Base-by-base conservation (phyloP, 2,888 invertebrate genomes). In the Xestia rhomboidea region DNA sequence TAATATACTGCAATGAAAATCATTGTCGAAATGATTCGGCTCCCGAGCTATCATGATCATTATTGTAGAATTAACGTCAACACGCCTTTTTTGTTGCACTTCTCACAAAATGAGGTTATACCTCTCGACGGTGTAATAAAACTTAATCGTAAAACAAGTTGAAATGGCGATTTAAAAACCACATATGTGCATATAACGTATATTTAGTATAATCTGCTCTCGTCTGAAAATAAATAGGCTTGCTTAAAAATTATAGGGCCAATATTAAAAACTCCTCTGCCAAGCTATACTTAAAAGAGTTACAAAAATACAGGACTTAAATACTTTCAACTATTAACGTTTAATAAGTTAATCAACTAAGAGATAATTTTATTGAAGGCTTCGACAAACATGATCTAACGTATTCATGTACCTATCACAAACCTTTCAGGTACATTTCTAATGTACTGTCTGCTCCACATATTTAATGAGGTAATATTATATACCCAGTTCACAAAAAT, bases 1-100 rank as follows among this genome's bases (percentile, higher is more conserved):
- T 81, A 72, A 86, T 83, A 75, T 82, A 77, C 81, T 62, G 79
- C 76, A 85, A 80, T 84, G 85, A 85, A 79, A 84, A 85, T 76
- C 79, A 83, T 82, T 83, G 80, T 67, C 79, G 68, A 81, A 88
- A 79, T 81, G 69, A 78, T 79, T 81, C 75, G 44, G 51, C 57
- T 64, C 71, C 64, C 62, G 27, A 49, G 60, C 68, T 77, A 78
- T 72, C 81, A 75, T 63, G 69, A 83, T 83, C 81, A 81, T 86
- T 86, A 86, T 76, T 84, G 80, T 77, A 81, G 85, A 81, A 73
- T 85, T 82, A 79, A 87, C 72, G 71, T 68, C 73, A 81, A 76
- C 77, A 78, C 80, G 64, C 79, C 76, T 79, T 85, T 78, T 86
- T 83, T 77, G 67, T 73, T 71, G 67, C 69, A 85, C 66, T 79